Percentiles rank a stretch among this genome's conserved stretches.
Evolutionary conservation across 2,797 vertebrate species (phyloP).

Genomic region (Oreochromis mossambicus): DNA sequence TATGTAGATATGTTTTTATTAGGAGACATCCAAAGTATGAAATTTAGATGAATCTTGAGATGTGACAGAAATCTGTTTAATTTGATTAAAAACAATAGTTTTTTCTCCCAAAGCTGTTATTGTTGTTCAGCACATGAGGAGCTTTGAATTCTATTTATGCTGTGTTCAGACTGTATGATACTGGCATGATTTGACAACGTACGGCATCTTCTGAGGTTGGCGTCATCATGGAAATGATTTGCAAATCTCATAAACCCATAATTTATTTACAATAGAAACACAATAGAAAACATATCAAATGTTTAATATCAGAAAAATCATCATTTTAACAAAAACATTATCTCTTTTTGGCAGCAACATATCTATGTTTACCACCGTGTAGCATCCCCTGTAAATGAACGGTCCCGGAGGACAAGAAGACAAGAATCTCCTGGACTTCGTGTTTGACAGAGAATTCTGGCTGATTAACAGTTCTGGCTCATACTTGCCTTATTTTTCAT

Average conservation of each 20-base stretch:
- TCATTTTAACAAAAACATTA: neutral
- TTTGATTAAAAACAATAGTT: neutral
- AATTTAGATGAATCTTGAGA: neutral
- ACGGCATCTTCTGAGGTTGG: neutral
- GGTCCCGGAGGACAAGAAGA: neutral
- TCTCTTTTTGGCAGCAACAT: neutral
- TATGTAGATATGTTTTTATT: neutral
- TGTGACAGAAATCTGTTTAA: neutral
- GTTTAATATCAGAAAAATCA: neutral
- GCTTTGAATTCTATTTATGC: neutral
- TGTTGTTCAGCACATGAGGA: neutral
- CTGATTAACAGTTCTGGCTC: neutral
- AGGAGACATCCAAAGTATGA: fast-evolving
- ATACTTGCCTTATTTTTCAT: neutral
- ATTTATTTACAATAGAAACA: neutral
- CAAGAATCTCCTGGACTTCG: neutral
- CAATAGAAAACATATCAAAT: neutral
- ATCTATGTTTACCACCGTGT: neutral
- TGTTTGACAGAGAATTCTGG: neutral
- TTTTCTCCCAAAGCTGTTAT: neutral
- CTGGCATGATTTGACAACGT: fast-evolving
- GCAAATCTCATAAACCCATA: neutral
- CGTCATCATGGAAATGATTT: fast-evolving
- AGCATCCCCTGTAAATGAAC: neutral
- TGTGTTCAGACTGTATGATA: neutral